These are phyloP conservation scores for Euclidia mi DNA, from an alignment of 2,888 invertebrate species.

Conservation along the genomic window DNA sequence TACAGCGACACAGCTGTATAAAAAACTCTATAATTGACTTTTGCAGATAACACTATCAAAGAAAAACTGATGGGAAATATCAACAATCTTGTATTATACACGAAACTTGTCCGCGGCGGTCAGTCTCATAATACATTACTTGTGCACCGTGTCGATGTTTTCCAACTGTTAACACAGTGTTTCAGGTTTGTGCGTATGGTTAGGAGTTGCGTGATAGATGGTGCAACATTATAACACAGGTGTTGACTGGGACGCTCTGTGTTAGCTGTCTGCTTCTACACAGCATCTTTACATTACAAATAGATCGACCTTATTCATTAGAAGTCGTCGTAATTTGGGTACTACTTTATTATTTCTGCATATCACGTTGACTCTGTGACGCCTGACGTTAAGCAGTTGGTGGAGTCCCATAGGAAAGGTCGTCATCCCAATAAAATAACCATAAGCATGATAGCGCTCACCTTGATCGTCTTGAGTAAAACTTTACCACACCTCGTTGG, in stretches of 20 bases:
- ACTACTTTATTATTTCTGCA: too few species aligned
- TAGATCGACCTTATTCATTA: too few species aligned
- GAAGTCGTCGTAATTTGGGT: too few species aligned
- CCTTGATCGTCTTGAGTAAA: too few species aligned
- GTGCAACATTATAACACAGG: conserved; percentile 12
- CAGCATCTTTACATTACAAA: too few species aligned
- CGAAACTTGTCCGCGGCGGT: background rate
- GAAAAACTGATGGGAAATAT: conserved; percentile 42
- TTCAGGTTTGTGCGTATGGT: background rate
- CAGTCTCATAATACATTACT: background rate
- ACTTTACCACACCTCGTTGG: too few species aligned
- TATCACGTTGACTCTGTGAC: too few species aligned
- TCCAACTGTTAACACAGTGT: conserved; percentile 31
- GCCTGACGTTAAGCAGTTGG: too few species aligned
- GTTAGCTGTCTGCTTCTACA: conserved; percentile 1
- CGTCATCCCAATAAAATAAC: too few species aligned
- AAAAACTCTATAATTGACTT: conserved; percentile 47
- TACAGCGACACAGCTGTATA: conserved; percentile 21
- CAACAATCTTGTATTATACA: conserved; percentile 26
- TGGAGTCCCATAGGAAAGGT: too few species aligned
- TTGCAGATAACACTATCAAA: conserved; percentile 40
- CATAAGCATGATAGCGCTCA: too few species aligned
- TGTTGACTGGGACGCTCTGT: conserved; percentile 7
- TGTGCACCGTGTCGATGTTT: conserved; percentile 22
- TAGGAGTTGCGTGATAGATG: conserved; percentile 4